Conservation (phyloP, 2,113 vertebrate species). For the Heterotis niloticus region DNA sequence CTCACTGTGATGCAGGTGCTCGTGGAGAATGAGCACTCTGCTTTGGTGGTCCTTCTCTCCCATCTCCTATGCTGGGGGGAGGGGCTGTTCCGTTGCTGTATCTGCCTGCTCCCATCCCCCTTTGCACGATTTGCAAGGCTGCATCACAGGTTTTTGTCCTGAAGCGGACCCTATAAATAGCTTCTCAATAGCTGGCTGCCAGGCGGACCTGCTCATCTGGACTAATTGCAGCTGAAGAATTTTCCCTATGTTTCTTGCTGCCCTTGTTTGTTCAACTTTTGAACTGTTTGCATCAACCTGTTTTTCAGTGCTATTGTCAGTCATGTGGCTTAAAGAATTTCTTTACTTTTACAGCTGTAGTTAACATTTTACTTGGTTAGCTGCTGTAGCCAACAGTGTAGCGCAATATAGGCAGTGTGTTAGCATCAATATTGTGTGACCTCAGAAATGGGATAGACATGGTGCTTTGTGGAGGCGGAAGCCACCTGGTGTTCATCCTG, state of each 20-base stretch:
- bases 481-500: neutral
- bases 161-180: slow-evolving; percentile 29
- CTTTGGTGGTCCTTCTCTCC: neutral
- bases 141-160: slow-evolving; percentile 23
- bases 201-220: slow-evolving; percentile 15
- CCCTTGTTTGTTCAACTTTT: slow-evolving; percentile 1
- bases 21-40: too few species aligned
- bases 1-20: too few species aligned
- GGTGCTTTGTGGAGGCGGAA: too few species aligned
- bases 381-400: too few species aligned
- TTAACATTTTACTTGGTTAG: too few species aligned
- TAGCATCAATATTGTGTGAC: too few species aligned
- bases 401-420: too few species aligned
- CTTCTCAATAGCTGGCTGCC: slow-evolving; percentile 15
- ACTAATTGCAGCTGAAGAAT: slow-evolving; percentile 20
- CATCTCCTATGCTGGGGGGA: neutral
- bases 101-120: neutral
- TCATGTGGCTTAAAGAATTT: neutral
- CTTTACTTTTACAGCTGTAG: neutral
- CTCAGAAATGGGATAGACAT: too few species aligned
- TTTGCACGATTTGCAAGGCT: slow-evolving; percentile 13
- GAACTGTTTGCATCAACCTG: too few species aligned
- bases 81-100: neutral
- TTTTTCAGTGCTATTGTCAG: neutral
- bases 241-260: neutral